Evolutionary conservation across 1,140 invertebrate genomes (phyloP).

Genomic region (Bombus breviceps): DNA sequence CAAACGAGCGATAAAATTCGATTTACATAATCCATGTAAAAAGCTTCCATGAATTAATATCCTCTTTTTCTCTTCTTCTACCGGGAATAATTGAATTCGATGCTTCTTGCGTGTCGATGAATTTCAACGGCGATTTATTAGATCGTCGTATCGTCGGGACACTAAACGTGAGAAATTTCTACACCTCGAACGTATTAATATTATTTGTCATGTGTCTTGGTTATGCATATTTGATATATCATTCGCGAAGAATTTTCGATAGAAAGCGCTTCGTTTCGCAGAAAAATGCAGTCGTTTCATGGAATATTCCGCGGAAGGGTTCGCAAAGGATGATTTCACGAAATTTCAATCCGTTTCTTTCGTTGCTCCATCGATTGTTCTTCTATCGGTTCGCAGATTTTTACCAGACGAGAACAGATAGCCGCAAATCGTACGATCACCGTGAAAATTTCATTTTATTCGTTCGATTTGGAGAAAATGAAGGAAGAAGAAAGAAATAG

Average conservation of each 20-base stretch:
- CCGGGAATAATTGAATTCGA: constrained; percentile 29
- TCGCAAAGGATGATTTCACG: background rate
- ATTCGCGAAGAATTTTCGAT: background rate
- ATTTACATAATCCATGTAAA: constrained; percentile 21
- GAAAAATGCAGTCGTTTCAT: background rate
- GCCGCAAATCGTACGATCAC: background rate
- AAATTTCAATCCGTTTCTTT: background rate
- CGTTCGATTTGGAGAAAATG: background rate
- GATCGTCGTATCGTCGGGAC: background rate
- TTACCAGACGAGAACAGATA: background rate
- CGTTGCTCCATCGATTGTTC: background rate
- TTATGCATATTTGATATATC: background rate
- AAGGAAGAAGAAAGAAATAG: no score
- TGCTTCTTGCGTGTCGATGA: constrained; percentile 29
- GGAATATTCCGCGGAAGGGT: background rate
- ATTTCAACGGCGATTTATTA: constrained; percentile 27
- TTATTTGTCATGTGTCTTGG: background rate
- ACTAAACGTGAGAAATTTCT: background rate
- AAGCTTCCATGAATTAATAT: constrained; percentile 26
- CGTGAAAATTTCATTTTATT: background rate
- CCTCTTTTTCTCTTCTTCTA: background rate
- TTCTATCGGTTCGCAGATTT: background rate
- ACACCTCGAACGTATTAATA: background rate
- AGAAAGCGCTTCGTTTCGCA: background rate
- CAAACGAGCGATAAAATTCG: constrained; percentile 13